Evolutionary conservation across 1,140 invertebrate species (phyloP).

Genomic region (Drosophila kohkoa): DNA sequence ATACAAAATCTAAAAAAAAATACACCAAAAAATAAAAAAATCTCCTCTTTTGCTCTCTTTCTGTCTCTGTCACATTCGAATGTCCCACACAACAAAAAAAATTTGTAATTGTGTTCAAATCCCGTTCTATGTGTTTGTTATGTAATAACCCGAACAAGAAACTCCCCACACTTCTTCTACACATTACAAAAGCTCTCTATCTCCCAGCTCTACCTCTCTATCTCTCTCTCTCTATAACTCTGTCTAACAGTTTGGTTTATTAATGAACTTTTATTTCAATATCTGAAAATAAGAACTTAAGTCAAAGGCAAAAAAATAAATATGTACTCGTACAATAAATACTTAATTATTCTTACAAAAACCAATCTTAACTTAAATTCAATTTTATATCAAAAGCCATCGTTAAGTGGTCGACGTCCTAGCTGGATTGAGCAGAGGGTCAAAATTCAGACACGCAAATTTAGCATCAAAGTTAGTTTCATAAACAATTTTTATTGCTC

Average conservation of each 20-base stretch:
- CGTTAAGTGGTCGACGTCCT: constrained; percentile 85
- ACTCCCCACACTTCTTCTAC: constrained; percentile 60
- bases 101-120: constrained; percentile 64
- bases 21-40: constrained; percentile 11
- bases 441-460: constrained; percentile 85
- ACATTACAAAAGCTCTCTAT: constrained; percentile 57
- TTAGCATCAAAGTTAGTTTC: constrained; percentile 85
- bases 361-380: constrained; percentile 59
- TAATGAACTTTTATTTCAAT: constrained; percentile 51
- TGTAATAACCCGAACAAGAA: constrained; percentile 53
- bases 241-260: constrained; percentile 45
- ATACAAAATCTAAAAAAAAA: constrained; percentile 39
- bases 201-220: constrained; percentile 44
- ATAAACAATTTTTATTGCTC: constrained; percentile 81
- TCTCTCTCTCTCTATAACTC: constrained; percentile 25
- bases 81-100: constrained; percentile 40
- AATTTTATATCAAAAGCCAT: constrained; percentile 80
- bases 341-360: constrained; percentile 53
- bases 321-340: constrained; percentile 25
- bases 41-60: constrained; percentile 25
- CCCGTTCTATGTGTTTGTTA: constrained; percentile 77
- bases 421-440: constrained; percentile 85
- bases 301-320: constrained; percentile 23
- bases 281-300: constrained; percentile 41
- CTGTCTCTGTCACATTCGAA: constrained; percentile 18